phyloP scores from a whole-genome alignment of 2,888 invertebrate species.

The Pyralis farinalis region DNA sequence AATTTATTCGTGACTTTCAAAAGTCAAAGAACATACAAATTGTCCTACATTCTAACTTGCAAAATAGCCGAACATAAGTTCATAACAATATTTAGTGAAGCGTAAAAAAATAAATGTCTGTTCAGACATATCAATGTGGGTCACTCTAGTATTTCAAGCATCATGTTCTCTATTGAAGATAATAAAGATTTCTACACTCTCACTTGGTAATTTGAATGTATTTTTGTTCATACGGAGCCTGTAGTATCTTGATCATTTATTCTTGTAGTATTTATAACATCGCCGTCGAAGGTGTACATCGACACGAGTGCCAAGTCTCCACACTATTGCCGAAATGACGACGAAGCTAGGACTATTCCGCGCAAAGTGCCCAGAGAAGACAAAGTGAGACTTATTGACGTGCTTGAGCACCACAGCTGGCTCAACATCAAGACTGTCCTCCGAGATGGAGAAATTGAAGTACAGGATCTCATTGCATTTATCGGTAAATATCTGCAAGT shows the following conservation, averaged over 20 bases:
- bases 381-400: constrained; percentile 51
- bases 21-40: constrained; percentile 3
- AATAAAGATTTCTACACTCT: background rate
- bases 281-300: constrained; percentile 79
- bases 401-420: constrained; percentile 58
- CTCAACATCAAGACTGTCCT: constrained; percentile 62
- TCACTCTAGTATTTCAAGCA: no score
- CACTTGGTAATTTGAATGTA: background rate
- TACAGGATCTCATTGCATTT: constrained; percentile 75
- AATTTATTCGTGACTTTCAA: constrained; percentile 1
- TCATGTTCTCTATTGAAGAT: constrained; percentile 1
- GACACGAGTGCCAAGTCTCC: constrained; percentile 60
- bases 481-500: constrained; percentile 59
- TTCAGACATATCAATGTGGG: no score
- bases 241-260: constrained; percentile 38
- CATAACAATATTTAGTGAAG: no score
- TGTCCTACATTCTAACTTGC: background rate
- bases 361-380: constrained; percentile 29
- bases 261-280: constrained; percentile 77
- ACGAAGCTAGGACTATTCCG: constrained; percentile 33
- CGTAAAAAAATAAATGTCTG: no score
- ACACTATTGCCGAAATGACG: constrained; percentile 72
- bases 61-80: background rate
- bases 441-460: constrained; percentile 66
- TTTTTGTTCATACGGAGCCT: constrained; percentile 7